Evolutionary conservation across 2,113 vertebrate genomes (phyloP), one percentile per base, ranked within the genome.

Genomic region (Zosterops borbonicus): DNA sequence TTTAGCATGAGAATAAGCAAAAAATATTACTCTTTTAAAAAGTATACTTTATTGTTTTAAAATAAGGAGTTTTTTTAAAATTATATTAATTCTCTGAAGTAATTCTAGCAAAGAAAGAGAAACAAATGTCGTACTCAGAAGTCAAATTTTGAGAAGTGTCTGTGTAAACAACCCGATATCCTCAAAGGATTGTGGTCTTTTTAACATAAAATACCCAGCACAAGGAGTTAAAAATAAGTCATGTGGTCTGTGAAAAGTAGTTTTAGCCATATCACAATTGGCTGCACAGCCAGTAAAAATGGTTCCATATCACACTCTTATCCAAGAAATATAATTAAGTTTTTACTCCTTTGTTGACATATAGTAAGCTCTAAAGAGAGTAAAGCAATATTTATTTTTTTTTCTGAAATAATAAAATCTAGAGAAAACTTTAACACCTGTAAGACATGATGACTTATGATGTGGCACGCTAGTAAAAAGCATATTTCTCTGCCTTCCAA

Each of bases 161-260:
- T 62, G 6, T 47, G 37, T 42, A 77, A 93, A 31, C 8, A 65
- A 74, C 5, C 6, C 63, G 27, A 13, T 67, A 35, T 13, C 6
- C 76, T 90, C 28, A 71, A 85, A 82, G 6, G 5, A 27, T 10
- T 78, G 6, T 14, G 3, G 4, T 46, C 2, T 63, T 67, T 83
- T 77, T 55, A 52, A 27, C 9, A 64, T 35, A 50, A 81, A 71
- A 42, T 39, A 84, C 12, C 8, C 11, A 56, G 21, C 52, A 39
- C 18, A 59, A 27, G 11, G 12, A 78, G 14, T 28, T 52, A 44
- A 86, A 87, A 22, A 80, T 5, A 56, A 39, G 2, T 71, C 11
- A 31, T 0, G 0, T 25, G 5, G 8, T 28, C 46, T 70, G 6
- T 41, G n/a, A 60, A 83, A 82, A 52, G 0, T 8, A 24, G 4